A percentile compares a stretch with the other conserved stretches of the same genome.
Conservation (phyloP, 2,797 vertebrate species). For the Phalloptychus januarius region DNA sequence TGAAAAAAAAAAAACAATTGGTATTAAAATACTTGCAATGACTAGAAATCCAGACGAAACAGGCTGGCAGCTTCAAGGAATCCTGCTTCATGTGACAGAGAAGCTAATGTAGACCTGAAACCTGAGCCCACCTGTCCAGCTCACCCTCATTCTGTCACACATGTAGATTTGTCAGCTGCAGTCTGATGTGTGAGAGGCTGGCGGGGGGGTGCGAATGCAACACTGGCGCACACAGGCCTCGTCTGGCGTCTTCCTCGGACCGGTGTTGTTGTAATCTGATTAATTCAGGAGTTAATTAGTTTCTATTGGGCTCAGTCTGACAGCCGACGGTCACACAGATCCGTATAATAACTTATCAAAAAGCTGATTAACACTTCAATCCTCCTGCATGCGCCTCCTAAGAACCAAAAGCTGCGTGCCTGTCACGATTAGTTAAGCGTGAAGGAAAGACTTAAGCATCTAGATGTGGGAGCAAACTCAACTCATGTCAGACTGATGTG, state of each 20-base stretch:
- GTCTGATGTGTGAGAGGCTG: slow-evolving; percentile 11
- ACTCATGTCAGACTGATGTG: slow-evolving; percentile 33
- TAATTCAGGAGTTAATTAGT: slow-evolving; percentile 65
- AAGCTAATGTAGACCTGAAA: slow-evolving; percentile 24
- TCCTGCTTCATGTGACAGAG: slow-evolving; percentile 30
- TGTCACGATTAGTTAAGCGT: slow-evolving; percentile 70
- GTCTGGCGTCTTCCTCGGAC: slow-evolving; percentile 30
- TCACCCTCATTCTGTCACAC: slow-evolving; percentile 62
- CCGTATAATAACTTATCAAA: slow-evolving; percentile 61
- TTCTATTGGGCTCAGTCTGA: slow-evolving; percentile 28
- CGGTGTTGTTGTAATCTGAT: slow-evolving; percentile 67
- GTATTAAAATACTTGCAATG: neutral
- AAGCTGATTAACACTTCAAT: slow-evolving; percentile 73
- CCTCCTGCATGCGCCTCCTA: slow-evolving; percentile 50
- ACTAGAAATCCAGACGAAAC: slow-evolving; percentile 19
- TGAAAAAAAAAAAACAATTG: neutral
- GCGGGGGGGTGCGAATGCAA: slow-evolving; percentile 20
- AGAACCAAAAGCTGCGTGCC: slow-evolving; percentile 43
- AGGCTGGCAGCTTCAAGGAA: slow-evolving; percentile 15
- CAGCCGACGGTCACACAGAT: slow-evolving; percentile 53
- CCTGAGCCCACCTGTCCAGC: slow-evolving; percentile 12
- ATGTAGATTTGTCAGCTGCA: slow-evolving; percentile 46
- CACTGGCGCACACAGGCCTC: slow-evolving; percentile 25
- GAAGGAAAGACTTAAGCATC: slow-evolving; percentile 39
- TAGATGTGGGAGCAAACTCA: slow-evolving; percentile 45